Evolutionary conservation across 2,113 vertebrate genomes (phyloP).

Genomic region (Corythornis cristatus): DNA sequence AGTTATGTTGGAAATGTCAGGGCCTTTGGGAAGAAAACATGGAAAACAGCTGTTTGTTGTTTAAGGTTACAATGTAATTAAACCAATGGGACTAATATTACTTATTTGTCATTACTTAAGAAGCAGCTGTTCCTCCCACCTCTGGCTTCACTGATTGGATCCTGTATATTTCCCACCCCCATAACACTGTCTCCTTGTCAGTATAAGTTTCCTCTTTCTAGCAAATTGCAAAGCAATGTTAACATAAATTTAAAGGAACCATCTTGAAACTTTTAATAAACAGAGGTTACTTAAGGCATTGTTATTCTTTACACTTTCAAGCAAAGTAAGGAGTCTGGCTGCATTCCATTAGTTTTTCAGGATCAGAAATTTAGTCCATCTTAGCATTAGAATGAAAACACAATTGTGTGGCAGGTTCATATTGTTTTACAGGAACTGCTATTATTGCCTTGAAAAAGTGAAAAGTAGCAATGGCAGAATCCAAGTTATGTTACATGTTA

Average conservation of each 20-base stretch:
- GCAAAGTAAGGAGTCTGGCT: not conserved
- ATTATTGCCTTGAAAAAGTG: not conserved
- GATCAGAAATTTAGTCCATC: not conserved
- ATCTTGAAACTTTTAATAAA: not conserved
- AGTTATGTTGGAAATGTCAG: constrained; percentile 20
- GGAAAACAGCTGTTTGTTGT: constrained; percentile 63
- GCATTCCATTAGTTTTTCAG: not conserved
- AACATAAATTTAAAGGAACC: not conserved
- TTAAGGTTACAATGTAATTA: constrained; percentile 52
- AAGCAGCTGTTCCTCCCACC: constrained; percentile 39
- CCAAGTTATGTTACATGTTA: not conserved
- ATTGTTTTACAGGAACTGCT: not conserved
- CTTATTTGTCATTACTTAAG: constrained; percentile 35
- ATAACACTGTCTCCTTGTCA: not conserved
- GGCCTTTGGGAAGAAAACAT: constrained; percentile 28
- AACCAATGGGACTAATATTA: constrained; percentile 45
- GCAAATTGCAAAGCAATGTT: not conserved
- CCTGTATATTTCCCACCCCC: not conserved
- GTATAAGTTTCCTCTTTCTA: not conserved
- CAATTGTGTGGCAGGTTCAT: not conserved
- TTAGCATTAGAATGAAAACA: not conserved
- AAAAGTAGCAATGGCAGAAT: not conserved
- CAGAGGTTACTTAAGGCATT: not conserved
- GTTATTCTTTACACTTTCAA: not conserved
- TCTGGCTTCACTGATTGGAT: not conserved